Evolutionary conservation across 2,797 vertebrate species (phyloP).

Genomic region (Lepilemur ruficaudatus): DNA sequence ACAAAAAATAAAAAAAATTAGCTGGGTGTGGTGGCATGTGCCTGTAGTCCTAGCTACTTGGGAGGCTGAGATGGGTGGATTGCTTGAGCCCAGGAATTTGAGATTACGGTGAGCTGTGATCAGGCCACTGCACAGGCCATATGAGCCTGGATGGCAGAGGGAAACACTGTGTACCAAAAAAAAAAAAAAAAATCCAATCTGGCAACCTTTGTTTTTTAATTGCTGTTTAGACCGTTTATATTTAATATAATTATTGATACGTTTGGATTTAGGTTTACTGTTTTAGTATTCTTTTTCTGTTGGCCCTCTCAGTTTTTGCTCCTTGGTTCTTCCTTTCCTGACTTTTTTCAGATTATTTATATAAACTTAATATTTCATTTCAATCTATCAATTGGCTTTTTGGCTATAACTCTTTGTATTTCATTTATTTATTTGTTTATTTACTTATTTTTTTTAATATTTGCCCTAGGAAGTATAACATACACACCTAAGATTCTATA

Average conservation of each 20-base stretch:
- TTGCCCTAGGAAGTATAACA: background rate
- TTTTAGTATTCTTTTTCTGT: background rate
- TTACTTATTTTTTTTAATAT: background rate
- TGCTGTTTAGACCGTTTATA: background rate
- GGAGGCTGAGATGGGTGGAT: too few species aligned
- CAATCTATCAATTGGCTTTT: background rate
- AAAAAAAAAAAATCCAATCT: background rate
- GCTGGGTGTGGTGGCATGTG: too few species aligned
- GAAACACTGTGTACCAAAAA: too few species aligned
- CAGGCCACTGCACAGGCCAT: too few species aligned
- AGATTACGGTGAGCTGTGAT: too few species aligned
- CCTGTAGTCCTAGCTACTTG: too few species aligned
- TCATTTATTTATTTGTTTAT: background rate
- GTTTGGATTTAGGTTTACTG: background rate
- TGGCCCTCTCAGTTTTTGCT: background rate
- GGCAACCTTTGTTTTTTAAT: background rate
- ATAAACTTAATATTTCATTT: background rate
- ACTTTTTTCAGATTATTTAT: background rate
- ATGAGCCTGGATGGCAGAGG: too few species aligned
- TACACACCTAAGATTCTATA: background rate
- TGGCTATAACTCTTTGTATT: background rate
- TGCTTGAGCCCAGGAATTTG: too few species aligned
- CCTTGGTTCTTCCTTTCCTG: background rate
- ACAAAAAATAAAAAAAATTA: too few species aligned
- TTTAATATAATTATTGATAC: background rate